Conservation (phyloP, 2,797 vertebrate genomes). For the Clarias platycephalus region DNA sequence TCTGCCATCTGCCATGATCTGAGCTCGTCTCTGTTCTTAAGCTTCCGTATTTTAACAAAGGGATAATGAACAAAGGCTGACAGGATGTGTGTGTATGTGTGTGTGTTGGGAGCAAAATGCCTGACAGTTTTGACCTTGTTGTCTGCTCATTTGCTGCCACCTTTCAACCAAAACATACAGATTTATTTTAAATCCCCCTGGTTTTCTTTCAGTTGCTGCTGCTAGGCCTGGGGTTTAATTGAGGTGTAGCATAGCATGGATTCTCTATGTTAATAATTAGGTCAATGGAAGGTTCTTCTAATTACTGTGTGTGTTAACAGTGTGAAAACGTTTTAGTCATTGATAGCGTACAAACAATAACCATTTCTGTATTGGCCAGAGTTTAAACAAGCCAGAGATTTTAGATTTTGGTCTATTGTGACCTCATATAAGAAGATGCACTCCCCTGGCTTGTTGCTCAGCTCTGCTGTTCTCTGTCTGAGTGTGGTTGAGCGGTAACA, state of each 20-base stretch:
- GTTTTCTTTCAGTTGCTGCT: not conserved
- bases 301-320: not conserved
- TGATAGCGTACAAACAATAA: too few relatives aligned
- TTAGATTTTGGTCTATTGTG: too few relatives aligned
- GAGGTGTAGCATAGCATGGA: not conserved
- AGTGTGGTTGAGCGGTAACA: too few relatives aligned
- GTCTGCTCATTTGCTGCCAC: not conserved
- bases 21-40: conserved; percentile 22
- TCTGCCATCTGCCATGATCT: conserved; percentile 45
- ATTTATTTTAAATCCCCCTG: not conserved
- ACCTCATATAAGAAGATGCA: too few relatives aligned
- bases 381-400: too few relatives aligned
- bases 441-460: too few relatives aligned
- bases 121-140: not conserved
- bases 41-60: conserved; percentile 37
- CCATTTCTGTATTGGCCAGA: too few relatives aligned
- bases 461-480: too few relatives aligned
- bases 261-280: not conserved
- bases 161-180: not conserved
- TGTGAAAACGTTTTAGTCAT: too few relatives aligned
- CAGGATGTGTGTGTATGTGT: conserved; percentile 31
- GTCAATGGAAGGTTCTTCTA: not conserved
- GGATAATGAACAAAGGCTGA: conserved; percentile 32
- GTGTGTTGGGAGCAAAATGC: not conserved
- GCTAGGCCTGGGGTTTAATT: not conserved